Evolutionary conservation across 1,140 invertebrate species (phyloP).

Genomic region (Drosophila bocki): DNA sequence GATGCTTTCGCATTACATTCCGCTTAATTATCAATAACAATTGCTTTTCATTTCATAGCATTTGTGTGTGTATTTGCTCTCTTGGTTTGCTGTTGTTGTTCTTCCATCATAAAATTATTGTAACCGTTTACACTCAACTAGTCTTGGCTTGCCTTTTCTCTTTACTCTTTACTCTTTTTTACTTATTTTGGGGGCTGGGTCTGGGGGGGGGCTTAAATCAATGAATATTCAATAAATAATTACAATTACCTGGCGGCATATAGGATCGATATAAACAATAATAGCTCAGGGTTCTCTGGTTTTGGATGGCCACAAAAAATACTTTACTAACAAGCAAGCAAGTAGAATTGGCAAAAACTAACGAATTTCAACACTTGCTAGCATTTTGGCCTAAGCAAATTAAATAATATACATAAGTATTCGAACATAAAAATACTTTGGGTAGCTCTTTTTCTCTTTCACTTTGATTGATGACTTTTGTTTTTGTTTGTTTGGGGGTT

Average conservation of each 20-base stretch:
- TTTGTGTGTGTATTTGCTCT: slow-evolving; percentile 37
- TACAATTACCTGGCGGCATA: slow-evolving; percentile 55
- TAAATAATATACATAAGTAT: slow-evolving; percentile 60
- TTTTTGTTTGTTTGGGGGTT: not conserved
- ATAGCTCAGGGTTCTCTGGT: slow-evolving; percentile 36
- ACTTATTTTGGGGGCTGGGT: not conserved
- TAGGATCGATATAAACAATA: slow-evolving; percentile 51
- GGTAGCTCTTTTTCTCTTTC: slow-evolving; percentile 29
- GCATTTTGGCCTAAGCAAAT: slow-evolving; percentile 38
- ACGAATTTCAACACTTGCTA: slow-evolving; percentile 22
- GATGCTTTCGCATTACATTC: slow-evolving; percentile 56
- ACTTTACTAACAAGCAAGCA: slow-evolving; percentile 23
- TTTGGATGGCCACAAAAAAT: slow-evolving; percentile 68
- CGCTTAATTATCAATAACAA: slow-evolving; percentile 79
- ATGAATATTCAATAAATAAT: slow-evolving; percentile 72
- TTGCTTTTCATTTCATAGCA: slow-evolving; percentile 56
- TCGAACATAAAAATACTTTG: slow-evolving; percentile 63
- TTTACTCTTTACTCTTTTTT: not conserved
- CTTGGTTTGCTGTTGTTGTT: slow-evolving; percentile 20
- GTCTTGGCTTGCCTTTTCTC: slow-evolving; percentile 22
- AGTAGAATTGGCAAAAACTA: slow-evolving; percentile 36
- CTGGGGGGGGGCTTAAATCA: slow-evolving; percentile 19
- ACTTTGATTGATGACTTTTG: slow-evolving; percentile 4
- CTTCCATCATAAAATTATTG: slow-evolving; percentile 59
- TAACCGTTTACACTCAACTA: slow-evolving; percentile 69